Conservation (phyloP, 2,888 invertebrate species). For the Nowickia ferox region DNA sequence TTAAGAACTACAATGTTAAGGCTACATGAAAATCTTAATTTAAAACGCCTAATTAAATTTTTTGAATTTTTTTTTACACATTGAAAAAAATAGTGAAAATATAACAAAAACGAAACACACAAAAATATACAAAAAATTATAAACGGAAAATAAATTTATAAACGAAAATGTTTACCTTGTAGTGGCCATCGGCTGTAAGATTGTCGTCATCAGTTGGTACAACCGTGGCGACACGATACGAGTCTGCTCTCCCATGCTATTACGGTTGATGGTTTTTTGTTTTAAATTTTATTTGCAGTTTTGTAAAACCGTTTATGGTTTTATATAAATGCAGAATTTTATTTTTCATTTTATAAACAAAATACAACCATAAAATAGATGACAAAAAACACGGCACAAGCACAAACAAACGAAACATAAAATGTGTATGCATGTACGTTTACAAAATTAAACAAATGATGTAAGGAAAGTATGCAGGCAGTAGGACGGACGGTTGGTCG, state of each 20-base stretch:
- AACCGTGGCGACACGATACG: conserved; percentile 98
- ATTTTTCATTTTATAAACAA: conserved; percentile 36
- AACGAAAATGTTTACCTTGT: conserved; percentile 87
- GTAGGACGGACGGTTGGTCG: not conserved
- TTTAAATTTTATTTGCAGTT: conserved; percentile 13
- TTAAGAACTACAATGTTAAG: conserved; percentile 31
- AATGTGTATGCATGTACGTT: conserved; percentile 22
- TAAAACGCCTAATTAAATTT: not conserved
- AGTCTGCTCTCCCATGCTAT: conserved; percentile 97
- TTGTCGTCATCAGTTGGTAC: conserved; percentile 96
- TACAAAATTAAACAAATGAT: conserved; percentile 35
- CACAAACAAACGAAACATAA: conserved; percentile 53
- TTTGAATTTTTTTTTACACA: not conserved
- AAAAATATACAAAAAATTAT: conserved; percentile 6
- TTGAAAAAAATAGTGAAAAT: conserved; percentile 24
- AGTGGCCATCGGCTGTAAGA: conserved; percentile 96
- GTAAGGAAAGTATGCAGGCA: conserved; percentile 30
- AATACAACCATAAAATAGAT: conserved; percentile 51
- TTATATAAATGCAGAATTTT: conserved; percentile 44
- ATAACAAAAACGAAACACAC: conserved; percentile 23
- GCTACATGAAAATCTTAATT: conserved; percentile 8
- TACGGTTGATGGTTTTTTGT: conserved; percentile 35
- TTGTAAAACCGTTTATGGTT: conserved; percentile 27
- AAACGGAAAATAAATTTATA: conserved; percentile 30
- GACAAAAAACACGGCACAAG: conserved; percentile 50